phyloP scores from a whole-genome alignment of 2,113 vertebrate genomes.

The Malaclemys terrapin region DNA sequence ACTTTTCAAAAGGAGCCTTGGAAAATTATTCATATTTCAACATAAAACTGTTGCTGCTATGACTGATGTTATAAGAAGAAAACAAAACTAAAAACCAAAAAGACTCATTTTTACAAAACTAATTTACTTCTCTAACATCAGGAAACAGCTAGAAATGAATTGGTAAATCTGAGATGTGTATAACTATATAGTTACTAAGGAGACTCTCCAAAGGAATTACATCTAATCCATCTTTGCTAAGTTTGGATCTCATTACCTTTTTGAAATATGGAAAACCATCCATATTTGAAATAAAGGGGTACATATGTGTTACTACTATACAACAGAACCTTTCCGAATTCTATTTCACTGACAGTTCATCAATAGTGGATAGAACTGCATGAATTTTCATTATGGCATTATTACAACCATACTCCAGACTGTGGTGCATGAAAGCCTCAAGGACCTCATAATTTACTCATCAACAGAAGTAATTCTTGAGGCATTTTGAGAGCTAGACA shows the following conservation, averaged over 20 bases:
- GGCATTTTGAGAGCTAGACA: conserved; percentile 15
- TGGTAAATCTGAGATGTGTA: neutral
- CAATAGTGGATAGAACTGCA: conserved; percentile 8
- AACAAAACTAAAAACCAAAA: neutral
- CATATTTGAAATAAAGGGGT: neutral
- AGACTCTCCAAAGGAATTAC: neutral
- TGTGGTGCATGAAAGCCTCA: neutral
- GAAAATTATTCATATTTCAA: neutral
- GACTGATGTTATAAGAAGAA: neutral
- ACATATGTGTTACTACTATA: neutral
- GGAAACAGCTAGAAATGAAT: neutral
- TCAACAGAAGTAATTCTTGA: conserved; percentile 10
- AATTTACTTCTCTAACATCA: neutral
- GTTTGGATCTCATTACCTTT: neutral
- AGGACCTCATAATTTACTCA: conserved; percentile 32
- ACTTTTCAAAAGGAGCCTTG: neutral
- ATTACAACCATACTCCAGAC: conserved; percentile 11
- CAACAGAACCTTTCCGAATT: conserved; percentile 30
- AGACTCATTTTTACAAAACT: neutral
- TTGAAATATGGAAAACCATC: neutral
- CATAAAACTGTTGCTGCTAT: neutral
- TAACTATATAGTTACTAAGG: neutral
- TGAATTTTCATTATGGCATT: conserved; percentile 9
- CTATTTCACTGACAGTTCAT: conserved; percentile 53
- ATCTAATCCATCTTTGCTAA: neutral